These are phyloP conservation scores for Ploceus nigricollis DNA, from an alignment of 2,113 vertebrate species.

Conservation along the genomic window DNA sequence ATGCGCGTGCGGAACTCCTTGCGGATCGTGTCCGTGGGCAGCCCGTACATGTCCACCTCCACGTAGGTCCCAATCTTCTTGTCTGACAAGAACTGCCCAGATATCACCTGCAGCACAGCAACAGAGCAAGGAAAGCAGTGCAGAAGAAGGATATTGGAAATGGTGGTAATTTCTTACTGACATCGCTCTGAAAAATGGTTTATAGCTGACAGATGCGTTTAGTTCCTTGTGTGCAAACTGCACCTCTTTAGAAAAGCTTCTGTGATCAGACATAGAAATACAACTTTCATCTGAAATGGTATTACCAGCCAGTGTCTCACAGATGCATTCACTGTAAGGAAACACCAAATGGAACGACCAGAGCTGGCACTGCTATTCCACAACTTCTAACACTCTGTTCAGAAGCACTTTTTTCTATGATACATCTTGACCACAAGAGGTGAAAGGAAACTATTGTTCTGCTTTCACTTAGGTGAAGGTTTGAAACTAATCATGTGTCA, in stretches of 20 bases:
- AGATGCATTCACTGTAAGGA: background rate
- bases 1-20: conserved; percentile 97
- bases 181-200: background rate
- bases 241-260: background rate
- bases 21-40: conserved; percentile 95
- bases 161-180: background rate
- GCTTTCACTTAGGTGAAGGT: background rate
- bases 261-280: background rate
- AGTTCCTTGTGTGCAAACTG: background rate
- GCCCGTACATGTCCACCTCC: conserved; percentile 97
- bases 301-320: background rate
- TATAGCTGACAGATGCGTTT: background rate
- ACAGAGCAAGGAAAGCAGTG: background rate
- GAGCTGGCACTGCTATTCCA: background rate
- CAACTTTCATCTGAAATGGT: background rate
- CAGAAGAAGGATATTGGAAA: background rate
- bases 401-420: background rate
- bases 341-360: background rate
- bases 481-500: background rate
- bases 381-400: background rate
- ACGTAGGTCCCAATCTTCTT: conserved; percentile 98
- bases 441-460: background rate
- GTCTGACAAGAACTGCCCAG: conserved; percentile 96
- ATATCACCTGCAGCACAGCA: conserved; percentile 83
- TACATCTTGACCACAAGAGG: background rate